phyloP scores from a whole-genome alignment of 2,888 invertebrate species.

The Caenorhabditis angaria region DNA sequence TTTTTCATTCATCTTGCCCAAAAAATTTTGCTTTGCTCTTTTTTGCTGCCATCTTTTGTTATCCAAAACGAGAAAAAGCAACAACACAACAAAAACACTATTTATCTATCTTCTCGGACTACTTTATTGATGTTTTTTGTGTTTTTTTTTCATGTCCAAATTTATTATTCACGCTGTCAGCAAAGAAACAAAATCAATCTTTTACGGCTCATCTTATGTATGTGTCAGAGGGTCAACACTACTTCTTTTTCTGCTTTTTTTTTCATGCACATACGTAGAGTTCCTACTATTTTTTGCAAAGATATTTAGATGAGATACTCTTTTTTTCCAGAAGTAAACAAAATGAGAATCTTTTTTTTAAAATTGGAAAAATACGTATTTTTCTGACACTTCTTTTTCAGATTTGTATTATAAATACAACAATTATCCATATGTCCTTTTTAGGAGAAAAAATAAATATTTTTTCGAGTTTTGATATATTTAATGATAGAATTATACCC shows the following conservation, averaged over 20 bases:
- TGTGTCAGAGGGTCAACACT: constrained; percentile 14
- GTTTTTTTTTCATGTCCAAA: constrained; percentile 25
- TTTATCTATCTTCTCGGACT: constrained; percentile 9
- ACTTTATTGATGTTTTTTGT: constrained; percentile 18
- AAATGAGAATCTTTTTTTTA: background rate
- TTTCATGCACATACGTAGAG: constrained; percentile 18
- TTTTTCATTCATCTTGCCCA: no score
- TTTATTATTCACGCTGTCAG: background rate
- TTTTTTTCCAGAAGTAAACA: background rate
- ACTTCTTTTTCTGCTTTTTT: background rate
- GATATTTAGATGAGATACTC: background rate
- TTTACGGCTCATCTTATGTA: constrained; percentile 5
- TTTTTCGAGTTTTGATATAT: no score
- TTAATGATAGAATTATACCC: no score
- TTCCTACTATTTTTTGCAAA: constrained; percentile 25
- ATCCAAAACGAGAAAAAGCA: no score
- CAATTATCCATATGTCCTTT: no score
- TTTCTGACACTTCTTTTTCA: no score
- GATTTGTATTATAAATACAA: no score
- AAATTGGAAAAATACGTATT: background rate
- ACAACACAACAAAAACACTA: no score
- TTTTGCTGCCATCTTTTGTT: no score
- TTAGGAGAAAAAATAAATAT: no score
- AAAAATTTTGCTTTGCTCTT: no score
- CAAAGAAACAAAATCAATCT: constrained; percentile 15